A percentile compares a stretch with the other conserved stretches of the same genome.
These are phyloP conservation scores for Octodonta nipae DNA, from an alignment of 2,888 invertebrate species.

Conservation along the genomic window DNA sequence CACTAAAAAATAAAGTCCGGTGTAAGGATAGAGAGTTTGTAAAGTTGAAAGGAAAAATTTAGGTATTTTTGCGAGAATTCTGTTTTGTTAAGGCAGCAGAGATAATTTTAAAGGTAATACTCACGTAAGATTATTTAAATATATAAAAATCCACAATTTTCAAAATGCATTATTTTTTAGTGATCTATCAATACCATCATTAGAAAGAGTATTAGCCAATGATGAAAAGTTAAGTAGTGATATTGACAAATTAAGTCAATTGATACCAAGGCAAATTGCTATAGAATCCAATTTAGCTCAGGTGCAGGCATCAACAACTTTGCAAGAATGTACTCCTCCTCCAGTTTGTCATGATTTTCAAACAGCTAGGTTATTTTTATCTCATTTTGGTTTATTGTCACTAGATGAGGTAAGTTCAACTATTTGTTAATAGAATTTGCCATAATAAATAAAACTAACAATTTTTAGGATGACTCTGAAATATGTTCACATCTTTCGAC, in stretches of 20 bases:
- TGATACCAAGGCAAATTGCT: constrained; percentile 57
- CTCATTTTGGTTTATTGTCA: constrained; percentile 86
- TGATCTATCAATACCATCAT: constrained; percentile 77
- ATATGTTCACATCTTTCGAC: constrained; percentile 48
- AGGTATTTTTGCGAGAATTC: too few species aligned
- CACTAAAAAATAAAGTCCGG: too few species aligned
- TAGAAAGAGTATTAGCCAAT: constrained; percentile 62
- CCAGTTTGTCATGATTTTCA: constrained; percentile 83
- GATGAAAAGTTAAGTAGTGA: constrained; percentile 36
- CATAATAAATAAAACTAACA: neutral
- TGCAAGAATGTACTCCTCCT: constrained; percentile 65
- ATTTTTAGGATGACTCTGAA: constrained; percentile 15
- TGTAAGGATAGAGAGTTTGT: too few species aligned
- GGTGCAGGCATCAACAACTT: constrained; percentile 16
- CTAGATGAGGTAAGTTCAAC: constrained; percentile 35
- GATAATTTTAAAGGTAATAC: too few species aligned
- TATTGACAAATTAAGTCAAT: constrained; percentile 53
- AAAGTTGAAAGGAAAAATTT: too few species aligned
- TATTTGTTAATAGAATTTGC: neutral
- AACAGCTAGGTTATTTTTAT: constrained; percentile 85
- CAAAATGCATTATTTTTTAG: constrained; percentile 40
- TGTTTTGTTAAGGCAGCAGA: too few species aligned
- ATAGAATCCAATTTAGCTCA: constrained; percentile 26
- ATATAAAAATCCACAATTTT: too few species aligned
- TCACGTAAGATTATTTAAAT: too few species aligned